These are phyloP conservation scores for Spondyliosoma cantharus DNA, from an alignment of 2,797 vertebrate genomes.

Conservation along the genomic window DNA sequence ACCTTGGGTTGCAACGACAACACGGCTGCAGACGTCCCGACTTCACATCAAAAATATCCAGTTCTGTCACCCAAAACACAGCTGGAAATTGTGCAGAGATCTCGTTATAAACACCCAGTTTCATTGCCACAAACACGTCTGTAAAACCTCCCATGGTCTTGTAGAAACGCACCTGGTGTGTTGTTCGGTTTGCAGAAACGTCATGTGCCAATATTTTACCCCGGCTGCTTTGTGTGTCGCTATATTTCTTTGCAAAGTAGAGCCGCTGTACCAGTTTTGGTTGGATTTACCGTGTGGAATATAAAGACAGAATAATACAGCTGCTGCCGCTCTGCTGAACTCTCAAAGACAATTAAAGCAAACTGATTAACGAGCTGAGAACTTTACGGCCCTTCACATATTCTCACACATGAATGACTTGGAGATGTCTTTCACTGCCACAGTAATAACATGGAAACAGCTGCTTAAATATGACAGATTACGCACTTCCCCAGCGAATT, in stretches of 20 bases:
- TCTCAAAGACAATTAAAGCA: constrained; percentile 11
- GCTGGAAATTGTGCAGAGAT: no score
- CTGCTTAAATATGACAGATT: constrained; percentile 23
- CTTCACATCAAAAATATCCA: no score
- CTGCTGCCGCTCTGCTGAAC: constrained; percentile 5
- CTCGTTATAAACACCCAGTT: no score
- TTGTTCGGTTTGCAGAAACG: no score
- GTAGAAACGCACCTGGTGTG: no score
- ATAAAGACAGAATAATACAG: not conserved
- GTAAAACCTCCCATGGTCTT: no score
- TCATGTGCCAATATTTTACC: no score
- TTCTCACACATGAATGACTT: constrained; percentile 22
- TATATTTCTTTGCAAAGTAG: not conserved
- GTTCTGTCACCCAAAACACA: no score
- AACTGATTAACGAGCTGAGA: constrained; percentile 35
- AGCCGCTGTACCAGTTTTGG: not conserved
- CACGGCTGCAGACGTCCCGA: no score
- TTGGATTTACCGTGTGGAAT: constrained; percentile 1
- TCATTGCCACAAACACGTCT: no score
- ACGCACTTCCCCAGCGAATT: constrained; percentile 15
- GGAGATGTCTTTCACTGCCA: constrained; percentile 29
- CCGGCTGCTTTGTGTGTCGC: not conserved
- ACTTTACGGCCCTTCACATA: not conserved
- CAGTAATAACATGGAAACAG: constrained; percentile 3
- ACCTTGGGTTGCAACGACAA: no score